phyloP scores from a whole-genome alignment of 2,888 invertebrate species.

The Macrosoma leucophasiata region DNA sequence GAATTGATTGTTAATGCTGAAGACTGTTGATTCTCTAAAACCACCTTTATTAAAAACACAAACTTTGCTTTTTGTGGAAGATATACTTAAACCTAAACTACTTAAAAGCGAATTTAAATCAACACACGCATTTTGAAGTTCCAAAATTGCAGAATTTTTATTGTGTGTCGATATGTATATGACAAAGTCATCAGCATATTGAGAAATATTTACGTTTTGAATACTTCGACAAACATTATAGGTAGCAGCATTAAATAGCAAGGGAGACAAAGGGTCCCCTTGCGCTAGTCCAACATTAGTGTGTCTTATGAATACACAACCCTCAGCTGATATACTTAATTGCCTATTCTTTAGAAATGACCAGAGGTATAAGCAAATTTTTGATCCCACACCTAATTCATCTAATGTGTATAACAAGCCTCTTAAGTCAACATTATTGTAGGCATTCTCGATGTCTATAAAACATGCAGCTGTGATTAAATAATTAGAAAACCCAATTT shows the following conservation, averaged over 20 bases:
- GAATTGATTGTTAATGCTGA: conserved; percentile 3
- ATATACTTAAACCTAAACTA: conserved; percentile 5
- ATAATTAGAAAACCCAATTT: conserved; percentile 22
- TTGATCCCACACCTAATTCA: conserved; percentile 18
- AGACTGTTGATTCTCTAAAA: neutral
- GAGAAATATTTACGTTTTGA: conserved; percentile 3
- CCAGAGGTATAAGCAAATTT: conserved; percentile 26
- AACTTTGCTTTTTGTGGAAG: conserved; percentile 5
- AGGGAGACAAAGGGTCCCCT: conserved; percentile 31
- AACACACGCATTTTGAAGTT: conserved; percentile 1
- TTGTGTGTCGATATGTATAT: conserved; percentile 1
- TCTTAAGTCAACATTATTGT: conserved; percentile 27
- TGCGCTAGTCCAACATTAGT: conserved; percentile 28
- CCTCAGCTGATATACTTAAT: conserved; percentile 14
- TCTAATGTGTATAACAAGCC: conserved; percentile 20
- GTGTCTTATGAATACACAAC: conserved; percentile 5
- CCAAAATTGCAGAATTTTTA: neutral
- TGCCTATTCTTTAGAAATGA: conserved; percentile 19
- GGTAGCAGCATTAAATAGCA: conserved; percentile 31
- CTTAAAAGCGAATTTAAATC: conserved; percentile 1
- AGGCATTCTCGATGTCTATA: conserved; percentile 29
- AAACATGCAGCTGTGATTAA: conserved; percentile 23
- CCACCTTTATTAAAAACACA: conserved; percentile 10
- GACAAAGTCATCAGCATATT: conserved; percentile 10
- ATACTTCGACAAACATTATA: conserved; percentile 3